Percentiles rank a stretch among this genome's conserved stretches.
These are phyloP conservation scores for Columba livia DNA, from an alignment of 2,113 vertebrate species.

Conservation along the genomic window DNA sequence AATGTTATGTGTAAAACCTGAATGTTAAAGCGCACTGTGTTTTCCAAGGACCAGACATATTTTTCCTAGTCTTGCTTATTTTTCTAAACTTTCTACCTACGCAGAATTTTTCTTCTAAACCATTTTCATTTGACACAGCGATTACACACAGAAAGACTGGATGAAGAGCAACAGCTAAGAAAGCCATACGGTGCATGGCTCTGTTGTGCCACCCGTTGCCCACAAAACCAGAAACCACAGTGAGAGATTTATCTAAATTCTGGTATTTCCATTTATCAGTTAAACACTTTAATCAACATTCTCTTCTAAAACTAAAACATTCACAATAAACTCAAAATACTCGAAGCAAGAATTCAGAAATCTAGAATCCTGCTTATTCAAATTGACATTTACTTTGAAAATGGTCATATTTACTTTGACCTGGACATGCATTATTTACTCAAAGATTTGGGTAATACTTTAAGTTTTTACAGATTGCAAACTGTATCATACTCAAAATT, in stretches of 20 bases:
- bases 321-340: neutral
- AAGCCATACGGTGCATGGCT: neutral
- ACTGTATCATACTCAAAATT: neutral
- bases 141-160: neutral
- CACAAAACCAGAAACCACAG: neutral
- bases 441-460: neutral
- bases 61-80: conserved; percentile 51
- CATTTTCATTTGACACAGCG: neutral
- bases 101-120: conserved; percentile 6
- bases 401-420: neutral
- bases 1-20: neutral
- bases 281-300: neutral
- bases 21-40: neutral
- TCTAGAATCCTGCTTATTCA: neutral
- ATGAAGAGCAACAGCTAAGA: neutral
- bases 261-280: neutral
- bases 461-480: neutral
- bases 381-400: neutral
- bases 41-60: neutral
- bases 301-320: neutral
- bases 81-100: conserved; percentile 68
- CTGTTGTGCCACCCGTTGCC: neutral
- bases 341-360: neutral
- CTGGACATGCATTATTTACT: neutral
- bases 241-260: neutral